Evolutionary conservation across 2,888 invertebrate species (phyloP).

Genomic region (Lithophane leautieri): DNA sequence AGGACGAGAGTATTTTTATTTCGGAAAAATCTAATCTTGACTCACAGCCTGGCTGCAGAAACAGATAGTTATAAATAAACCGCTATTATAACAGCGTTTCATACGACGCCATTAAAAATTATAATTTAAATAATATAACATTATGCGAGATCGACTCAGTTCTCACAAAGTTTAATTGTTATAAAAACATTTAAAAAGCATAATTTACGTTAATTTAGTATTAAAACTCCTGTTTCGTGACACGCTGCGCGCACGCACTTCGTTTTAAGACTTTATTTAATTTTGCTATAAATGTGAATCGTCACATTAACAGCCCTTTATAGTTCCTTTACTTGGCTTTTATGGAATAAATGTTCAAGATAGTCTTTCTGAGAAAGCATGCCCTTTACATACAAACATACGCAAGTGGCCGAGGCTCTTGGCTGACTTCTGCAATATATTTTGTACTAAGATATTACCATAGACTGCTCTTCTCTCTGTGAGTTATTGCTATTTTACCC

Average conservation of each 20-base stretch:
- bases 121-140: slow-evolving; percentile 18
- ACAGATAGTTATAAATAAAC: slow-evolving; percentile 13
- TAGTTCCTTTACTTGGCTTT: slow-evolving; percentile 10
- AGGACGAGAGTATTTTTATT: neutral
- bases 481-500: too few relatives aligned
- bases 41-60: neutral
- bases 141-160: slow-evolving; percentile 4
- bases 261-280: slow-evolving; percentile 27
- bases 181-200: slow-evolving; percentile 34
- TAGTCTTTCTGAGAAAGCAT: slow-evolving; percentile 20
- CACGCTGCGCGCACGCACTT: slow-evolving; percentile 12
- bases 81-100: slow-evolving; percentile 14
- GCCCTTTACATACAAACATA: neutral
- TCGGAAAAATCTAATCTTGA: neutral
- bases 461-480: too few relatives aligned
- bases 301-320: slow-evolving; percentile 26
- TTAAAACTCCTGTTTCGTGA: slow-evolving; percentile 22
- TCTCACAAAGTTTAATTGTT: slow-evolving; percentile 42
- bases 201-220: slow-evolving; percentile 44
- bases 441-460: neutral
- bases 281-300: slow-evolving; percentile 17
- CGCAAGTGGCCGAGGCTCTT: neutral
- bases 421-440: neutral
- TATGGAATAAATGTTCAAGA: slow-evolving; percentile 20
- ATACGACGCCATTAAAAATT: slow-evolving; percentile 34